A percentile compares a stretch with the other conserved stretches of the same genome.
phyloP scores from a whole-genome alignment of 2,113 vertebrate genomes.

The Ondatra zibethicus region DNA sequence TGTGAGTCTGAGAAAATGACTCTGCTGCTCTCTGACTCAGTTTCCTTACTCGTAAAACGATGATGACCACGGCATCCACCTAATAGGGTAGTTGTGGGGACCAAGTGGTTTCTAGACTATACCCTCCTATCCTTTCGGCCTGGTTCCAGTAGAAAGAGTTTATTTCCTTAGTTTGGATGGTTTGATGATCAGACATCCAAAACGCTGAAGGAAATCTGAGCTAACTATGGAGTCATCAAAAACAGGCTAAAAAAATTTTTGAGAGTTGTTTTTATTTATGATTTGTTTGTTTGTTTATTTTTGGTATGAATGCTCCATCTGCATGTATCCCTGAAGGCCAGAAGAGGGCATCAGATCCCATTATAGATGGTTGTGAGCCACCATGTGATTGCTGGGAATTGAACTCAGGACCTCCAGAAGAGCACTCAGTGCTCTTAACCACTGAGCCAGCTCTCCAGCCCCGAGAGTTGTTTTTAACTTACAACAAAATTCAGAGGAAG shows the following conservation, averaged over 20 bases:
- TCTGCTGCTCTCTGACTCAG: not conserved
- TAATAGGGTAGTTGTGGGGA: no score
- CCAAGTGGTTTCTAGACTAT: not conserved
- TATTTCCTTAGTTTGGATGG: not conserved
- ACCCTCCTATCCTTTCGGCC: no score
- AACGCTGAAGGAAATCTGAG: not conserved
- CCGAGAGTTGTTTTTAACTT: not conserved
- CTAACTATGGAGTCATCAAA: not conserved
- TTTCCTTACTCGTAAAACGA: conserved; percentile 16
- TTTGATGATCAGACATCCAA: not conserved
- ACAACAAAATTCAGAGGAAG: not conserved
- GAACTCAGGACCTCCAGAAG: no score
- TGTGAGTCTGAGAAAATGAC: not conserved
- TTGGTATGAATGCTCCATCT: no score
- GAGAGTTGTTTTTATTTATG: no score
- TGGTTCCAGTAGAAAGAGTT: not conserved
- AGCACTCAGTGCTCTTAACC: no score
- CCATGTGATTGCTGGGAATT: no score
- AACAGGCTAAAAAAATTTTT: not conserved
- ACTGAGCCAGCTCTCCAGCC: no score
- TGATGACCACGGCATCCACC: not conserved
- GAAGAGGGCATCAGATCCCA: no score
- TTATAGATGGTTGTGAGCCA: no score
- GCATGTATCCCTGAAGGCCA: no score
- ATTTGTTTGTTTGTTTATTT: no score